Percentiles rank a stretch among this genome's conserved stretches.
Conservation (phyloP, 2,797 vertebrate genomes). For the Spinus olivaceus region DNA sequence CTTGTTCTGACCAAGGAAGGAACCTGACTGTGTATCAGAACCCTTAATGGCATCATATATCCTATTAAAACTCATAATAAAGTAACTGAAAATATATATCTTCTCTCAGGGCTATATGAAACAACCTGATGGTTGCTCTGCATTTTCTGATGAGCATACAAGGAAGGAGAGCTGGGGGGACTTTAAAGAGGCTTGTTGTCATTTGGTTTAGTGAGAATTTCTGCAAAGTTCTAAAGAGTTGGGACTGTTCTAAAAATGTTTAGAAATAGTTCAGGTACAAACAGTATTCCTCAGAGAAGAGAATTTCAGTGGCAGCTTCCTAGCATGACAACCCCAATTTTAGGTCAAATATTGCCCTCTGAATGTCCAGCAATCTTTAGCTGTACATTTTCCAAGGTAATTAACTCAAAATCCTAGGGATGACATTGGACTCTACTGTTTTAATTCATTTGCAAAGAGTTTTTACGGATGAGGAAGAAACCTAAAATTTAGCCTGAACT, state of each 20-base stretch:
- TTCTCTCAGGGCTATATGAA: neutral
- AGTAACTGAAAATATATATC: neutral
- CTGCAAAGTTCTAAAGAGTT: neutral
- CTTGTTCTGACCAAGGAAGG: neutral
- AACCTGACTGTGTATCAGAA: neutral
- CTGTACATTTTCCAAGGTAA: neutral
- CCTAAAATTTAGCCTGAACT: neutral
- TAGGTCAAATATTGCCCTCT: neutral
- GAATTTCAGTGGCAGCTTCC: neutral
- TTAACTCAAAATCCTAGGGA: neutral
- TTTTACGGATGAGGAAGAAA: neutral
- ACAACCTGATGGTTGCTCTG: accelerated
- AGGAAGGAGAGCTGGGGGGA: neutral
- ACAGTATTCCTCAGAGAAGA: neutral
- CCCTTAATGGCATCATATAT: neutral
- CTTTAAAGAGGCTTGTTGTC: neutral
- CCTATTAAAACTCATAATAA: neutral
- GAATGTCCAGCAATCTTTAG: neutral
- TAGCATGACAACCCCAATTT: neutral
- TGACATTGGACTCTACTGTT: neutral
- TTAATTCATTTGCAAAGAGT: no score
- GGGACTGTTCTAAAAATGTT: neutral
- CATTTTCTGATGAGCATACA: neutral
- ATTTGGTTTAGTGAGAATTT: neutral
- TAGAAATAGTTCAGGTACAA: neutral